Evolutionary conservation across 2,797 vertebrate genomes (phyloP).

Genomic region (Eleutherodactylus coqui): DNA sequence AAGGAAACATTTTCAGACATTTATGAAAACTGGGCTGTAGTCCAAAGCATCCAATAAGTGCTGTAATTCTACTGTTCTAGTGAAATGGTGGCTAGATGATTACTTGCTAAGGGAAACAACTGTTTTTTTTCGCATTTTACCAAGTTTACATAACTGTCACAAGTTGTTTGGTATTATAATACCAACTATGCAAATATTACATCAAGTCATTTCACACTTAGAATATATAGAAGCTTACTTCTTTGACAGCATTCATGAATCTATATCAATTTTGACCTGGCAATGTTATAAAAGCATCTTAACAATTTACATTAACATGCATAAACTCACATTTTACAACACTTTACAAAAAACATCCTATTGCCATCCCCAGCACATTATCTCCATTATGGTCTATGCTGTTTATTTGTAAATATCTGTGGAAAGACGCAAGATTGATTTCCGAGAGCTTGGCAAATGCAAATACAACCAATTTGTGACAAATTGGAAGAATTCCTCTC

Average conservation of each 20-base stretch:
- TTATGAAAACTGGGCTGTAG: slow-evolving; percentile 9
- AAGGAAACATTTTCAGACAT: slow-evolving; percentile 9
- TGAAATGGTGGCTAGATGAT: background rate
- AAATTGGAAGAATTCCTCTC: slow-evolving; percentile 63
- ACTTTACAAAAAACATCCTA: slow-evolving; percentile 44
- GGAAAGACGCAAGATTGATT: slow-evolving; percentile 59
- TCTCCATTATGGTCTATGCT: slow-evolving; percentile 57
- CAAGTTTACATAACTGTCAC: background rate
- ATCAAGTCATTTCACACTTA: slow-evolving; percentile 8
- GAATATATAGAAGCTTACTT: slow-evolving; percentile 18
- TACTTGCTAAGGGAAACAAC: background rate
- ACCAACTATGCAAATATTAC: slow-evolving; percentile 4
- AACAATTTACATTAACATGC: slow-evolving; percentile 48
- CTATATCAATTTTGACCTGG: slow-evolving; percentile 26
- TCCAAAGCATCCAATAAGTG: slow-evolving; percentile 7
- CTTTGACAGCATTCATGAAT: slow-evolving; percentile 27
- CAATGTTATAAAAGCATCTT: slow-evolving; percentile 44
- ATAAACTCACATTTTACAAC: slow-evolving; percentile 52
- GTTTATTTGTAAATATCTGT: slow-evolving; percentile 62
- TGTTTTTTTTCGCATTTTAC: background rate
- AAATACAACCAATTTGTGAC: slow-evolving; percentile 63
- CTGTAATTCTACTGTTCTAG: background rate
- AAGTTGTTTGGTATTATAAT: background rate
- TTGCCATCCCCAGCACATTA: slow-evolving; percentile 48
- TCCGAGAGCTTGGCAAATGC: slow-evolving; percentile 62